Evolutionary conservation across 1,140 invertebrate genomes (phyloP), one percentile per base, ranked within the genome.

Genomic region (Sitophilus oryzae): DNA sequence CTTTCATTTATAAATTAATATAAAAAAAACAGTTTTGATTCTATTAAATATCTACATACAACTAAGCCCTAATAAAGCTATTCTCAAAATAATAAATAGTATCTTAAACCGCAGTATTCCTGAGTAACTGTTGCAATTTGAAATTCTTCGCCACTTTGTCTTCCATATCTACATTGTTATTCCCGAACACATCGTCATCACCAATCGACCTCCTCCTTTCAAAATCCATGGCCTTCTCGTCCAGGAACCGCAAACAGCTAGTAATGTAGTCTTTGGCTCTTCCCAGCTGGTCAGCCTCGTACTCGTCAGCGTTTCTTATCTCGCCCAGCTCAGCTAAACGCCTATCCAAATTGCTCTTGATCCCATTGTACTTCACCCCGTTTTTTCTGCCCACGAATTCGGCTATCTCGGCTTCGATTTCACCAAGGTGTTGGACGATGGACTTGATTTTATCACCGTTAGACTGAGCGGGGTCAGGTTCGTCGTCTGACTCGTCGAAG

Each of bases 161-260:
- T n/a, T n/a, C n/a, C n/a, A n/a, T n/a, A 10, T 38, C 35, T 19
- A 56, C 51, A 22, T 58, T 58, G 25, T 61, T 53, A 46, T 57
- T 58, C 2, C 50, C 42, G 49, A 63, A 60, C 2, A 60, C 53
- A 44, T 61, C 59, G 23, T 63, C 58, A 20, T 52, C 56, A 15
- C 50, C 41, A 1, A 37, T 49, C n/a, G 34, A 34, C 40, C 46
- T 49, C n/a, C 50, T 48, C 1, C 3, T 25, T 14, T 34, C 23
- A 20, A 43, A 41, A 21, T 45, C 45, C 0, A 41, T 15, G 2
- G 60, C 62, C 41, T 54, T 59, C 34, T 64, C 62, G 19, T 66
- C 62, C 35, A 66, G 42, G 48, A 66, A 66, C 21, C 45, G 51
- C 23, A 62, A 25, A 52, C 64, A 66, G 35, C 64, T 66, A 6